These are phyloP conservation scores for Podabrus alpinus DNA, from an alignment of 2,888 invertebrate species.

Conservation along the genomic window DNA sequence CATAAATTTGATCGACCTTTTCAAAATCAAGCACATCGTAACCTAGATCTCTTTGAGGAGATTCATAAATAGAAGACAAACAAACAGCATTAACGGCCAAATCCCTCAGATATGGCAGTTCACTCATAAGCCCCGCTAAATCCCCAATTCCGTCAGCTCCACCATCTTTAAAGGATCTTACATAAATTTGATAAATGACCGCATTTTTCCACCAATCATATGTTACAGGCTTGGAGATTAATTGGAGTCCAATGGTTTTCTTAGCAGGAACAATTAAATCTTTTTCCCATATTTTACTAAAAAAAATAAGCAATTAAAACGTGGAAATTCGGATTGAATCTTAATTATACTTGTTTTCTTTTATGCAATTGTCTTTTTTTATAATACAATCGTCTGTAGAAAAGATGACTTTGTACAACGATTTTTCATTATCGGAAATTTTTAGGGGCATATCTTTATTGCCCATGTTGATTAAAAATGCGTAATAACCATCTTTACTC, in stretches of 20 bases:
- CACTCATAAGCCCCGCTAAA: slow-evolving; percentile 66
- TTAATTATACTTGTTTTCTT: neutral
- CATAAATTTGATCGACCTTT: slow-evolving; percentile 73
- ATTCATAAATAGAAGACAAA: slow-evolving; percentile 83
- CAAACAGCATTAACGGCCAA: slow-evolving; percentile 77
- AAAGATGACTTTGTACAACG: neutral
- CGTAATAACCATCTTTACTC: slow-evolving; percentile 9
- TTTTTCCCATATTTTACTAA: neutral
- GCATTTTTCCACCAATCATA: slow-evolving; percentile 85
- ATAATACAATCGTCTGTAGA: neutral
- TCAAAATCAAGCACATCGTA: slow-evolving; percentile 84
- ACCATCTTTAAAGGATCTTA: slow-evolving; percentile 77
- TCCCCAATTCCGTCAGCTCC: slow-evolving; percentile 86
- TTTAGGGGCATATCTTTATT: slow-evolving; percentile 36
- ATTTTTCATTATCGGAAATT: neutral
- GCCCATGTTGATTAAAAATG: slow-evolving; percentile 53
- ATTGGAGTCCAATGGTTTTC: neutral
- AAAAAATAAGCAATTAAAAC: neutral
- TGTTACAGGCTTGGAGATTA: neutral
- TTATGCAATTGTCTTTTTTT: neutral
- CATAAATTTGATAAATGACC: slow-evolving; percentile 84
- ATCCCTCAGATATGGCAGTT: slow-evolving; percentile 53
- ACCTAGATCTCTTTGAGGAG: slow-evolving; percentile 85
- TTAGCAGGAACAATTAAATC: neutral
- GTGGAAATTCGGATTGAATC: neutral